phyloP scores from a whole-genome alignment of 2,888 invertebrate species.

The Dione juno region DNA sequence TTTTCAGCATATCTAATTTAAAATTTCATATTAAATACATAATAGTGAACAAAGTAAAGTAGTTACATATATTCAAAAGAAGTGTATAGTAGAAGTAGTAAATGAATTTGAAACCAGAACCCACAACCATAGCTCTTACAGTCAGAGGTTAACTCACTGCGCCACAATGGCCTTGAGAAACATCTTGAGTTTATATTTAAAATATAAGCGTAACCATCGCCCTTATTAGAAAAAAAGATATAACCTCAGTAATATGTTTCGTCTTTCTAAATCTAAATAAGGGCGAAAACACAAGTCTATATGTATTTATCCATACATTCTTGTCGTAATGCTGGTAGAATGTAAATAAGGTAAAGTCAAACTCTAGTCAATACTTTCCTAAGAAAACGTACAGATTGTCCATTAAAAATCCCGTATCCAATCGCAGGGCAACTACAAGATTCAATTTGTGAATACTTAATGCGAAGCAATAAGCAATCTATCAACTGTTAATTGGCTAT shows the following conservation, averaged over 20 bases:
- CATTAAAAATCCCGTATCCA: slow-evolving; percentile 24
- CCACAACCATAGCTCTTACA: background rate
- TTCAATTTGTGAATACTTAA: slow-evolving; percentile 45
- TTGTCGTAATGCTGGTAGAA: too few relatives aligned
- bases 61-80: too few relatives aligned
- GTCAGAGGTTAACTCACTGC: background rate
- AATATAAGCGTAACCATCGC: background rate
- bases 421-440: slow-evolving; percentile 28
- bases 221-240: too few relatives aligned
- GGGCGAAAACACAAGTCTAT: too few relatives aligned
- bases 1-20: too few relatives aligned
- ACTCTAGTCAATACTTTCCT: background rate
- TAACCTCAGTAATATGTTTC: too few relatives aligned
- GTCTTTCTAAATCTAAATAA: too few relatives aligned
- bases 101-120: background rate
- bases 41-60: too few relatives aligned
- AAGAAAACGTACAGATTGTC: background rate
- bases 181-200: background rate
- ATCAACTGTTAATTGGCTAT: slow-evolving; percentile 43
- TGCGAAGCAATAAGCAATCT: slow-evolving; percentile 40
- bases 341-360: background rate
- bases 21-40: too few relatives aligned
- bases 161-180: background rate
- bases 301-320: too few relatives aligned
- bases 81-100: too few relatives aligned